Conservation (phyloP, 2,113 vertebrate genomes). For the Hippocampus guttulatus region DNA sequence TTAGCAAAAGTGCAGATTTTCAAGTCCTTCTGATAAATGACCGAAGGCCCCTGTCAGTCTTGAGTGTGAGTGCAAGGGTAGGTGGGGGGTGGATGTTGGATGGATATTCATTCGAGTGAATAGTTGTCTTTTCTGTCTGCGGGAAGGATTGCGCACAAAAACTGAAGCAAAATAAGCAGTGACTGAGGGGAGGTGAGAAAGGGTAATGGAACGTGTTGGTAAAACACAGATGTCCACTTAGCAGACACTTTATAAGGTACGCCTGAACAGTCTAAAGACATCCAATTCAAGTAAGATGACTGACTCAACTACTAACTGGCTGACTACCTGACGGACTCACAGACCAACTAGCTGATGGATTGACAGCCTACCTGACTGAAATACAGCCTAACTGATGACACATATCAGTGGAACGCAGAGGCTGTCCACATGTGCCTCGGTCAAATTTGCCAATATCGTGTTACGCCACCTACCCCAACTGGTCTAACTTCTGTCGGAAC, state of each 20-base stretch:
- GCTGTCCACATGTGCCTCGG: too few species aligned
- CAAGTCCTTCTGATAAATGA: slow-evolving; percentile 33
- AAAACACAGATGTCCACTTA: not conserved
- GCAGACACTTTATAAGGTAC: not conserved
- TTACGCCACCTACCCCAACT: too few species aligned
- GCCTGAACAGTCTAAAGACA: not conserved
- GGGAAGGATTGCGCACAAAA: not conserved
- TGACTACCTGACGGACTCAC: not conserved
- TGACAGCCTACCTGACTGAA: not conserved
- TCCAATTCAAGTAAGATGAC: not conserved
- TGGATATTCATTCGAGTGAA: not conserved
- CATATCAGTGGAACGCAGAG: too few species aligned
- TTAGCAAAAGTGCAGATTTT: slow-evolving; percentile 49
- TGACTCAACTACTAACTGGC: not conserved
- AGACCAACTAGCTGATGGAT: not conserved
- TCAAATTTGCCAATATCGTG: too few species aligned
- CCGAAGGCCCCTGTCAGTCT: slow-evolving; percentile 2
- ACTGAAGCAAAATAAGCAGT: not conserved
- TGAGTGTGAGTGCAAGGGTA: not conserved
- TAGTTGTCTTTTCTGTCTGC: not conserved
- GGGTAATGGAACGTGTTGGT: not conserved
- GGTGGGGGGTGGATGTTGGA: not conserved
- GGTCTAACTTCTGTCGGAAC: too few species aligned
- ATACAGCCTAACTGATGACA: too few species aligned
- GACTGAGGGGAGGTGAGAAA: not conserved